Evolutionary conservation across 2,797 vertebrate genomes (phyloP).

Genomic region (Oreonectes daqikongensis): DNA sequence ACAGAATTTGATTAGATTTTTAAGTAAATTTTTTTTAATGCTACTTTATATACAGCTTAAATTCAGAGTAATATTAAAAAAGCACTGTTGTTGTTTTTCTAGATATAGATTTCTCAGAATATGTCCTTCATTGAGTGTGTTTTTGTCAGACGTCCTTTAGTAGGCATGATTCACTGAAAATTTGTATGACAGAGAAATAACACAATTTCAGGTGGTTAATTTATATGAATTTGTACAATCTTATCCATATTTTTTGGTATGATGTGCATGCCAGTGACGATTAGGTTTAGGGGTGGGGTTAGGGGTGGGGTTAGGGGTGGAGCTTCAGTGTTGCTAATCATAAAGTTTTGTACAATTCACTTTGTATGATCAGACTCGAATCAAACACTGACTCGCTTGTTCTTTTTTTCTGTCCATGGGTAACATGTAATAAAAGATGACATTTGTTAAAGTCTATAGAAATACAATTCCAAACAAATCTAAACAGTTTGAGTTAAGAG

Average conservation of each 20-base stretch:
- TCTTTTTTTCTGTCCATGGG: conserved; percentile 43
- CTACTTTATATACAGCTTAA: background rate
- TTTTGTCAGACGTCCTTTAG: background rate
- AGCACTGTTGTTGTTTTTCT: no score
- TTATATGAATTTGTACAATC: no score
- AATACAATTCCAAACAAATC: conserved; percentile 47
- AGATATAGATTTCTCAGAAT: no score
- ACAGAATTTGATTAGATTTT: background rate
- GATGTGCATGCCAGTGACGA: no score
- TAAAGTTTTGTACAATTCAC: no score
- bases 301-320: no score
- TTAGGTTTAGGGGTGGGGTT: no score
- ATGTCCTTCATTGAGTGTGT: background rate
- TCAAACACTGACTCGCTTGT: background rate
- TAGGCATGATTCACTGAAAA: conserved; percentile 3
- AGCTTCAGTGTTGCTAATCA: no score
- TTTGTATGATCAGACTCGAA: no score
- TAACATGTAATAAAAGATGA: conserved; percentile 31
- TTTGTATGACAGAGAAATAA: background rate
- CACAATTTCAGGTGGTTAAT: no score
- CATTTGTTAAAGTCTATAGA: conserved; percentile 34
- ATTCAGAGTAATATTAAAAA: no score
- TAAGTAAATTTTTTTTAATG: background rate
- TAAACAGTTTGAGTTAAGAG: conserved; percentile 21
- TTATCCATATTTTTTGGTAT: no score